Percentiles rank a stretch among this genome's conserved stretches.
Evolutionary conservation across 2,797 vertebrate species (phyloP).

Genomic region (Valencia hispanica): DNA sequence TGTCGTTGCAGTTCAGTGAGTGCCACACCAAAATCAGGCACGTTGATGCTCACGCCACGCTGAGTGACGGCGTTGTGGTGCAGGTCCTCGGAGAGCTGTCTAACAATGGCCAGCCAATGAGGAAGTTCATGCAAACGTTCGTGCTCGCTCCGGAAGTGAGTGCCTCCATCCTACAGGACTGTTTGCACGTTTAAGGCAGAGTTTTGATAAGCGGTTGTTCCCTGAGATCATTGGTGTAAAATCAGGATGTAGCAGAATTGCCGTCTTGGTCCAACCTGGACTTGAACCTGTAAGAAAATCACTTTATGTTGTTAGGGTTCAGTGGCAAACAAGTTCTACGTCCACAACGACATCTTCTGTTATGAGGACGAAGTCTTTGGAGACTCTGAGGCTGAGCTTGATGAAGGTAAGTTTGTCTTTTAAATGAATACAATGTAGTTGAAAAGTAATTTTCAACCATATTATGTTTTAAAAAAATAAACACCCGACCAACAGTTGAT

Average conservation of each 20-base stretch:
- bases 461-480: neutral
- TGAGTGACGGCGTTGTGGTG: constrained; percentile 95
- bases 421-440: neutral
- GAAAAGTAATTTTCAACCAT: neutral
- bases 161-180: neutral
- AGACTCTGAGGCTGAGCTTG: constrained; percentile 96
- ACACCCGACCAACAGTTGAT: neutral
- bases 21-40: constrained; percentile 99
- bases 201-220: neutral
- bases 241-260: neutral
- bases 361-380: constrained; percentile 99
- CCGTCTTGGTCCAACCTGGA: neutral
- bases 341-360: constrained; percentile 99
- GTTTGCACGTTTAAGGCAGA: neutral
- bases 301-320: constrained; percentile 86
- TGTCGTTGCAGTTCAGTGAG: constrained; percentile 97
- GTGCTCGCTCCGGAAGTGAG: constrained; percentile 96
- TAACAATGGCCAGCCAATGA: constrained; percentile 95
- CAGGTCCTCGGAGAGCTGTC: constrained; percentile 98
- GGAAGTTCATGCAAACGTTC: constrained; percentile 99
- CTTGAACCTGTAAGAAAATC: neutral
- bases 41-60: constrained; percentile 95
- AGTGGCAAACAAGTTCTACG: constrained; percentile 98
- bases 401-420: constrained; percentile 84
- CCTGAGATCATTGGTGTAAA: neutral